Base-by-base conservation (phyloP, 2,888 invertebrate species). In the Caenorhabditis angaria region DNA sequence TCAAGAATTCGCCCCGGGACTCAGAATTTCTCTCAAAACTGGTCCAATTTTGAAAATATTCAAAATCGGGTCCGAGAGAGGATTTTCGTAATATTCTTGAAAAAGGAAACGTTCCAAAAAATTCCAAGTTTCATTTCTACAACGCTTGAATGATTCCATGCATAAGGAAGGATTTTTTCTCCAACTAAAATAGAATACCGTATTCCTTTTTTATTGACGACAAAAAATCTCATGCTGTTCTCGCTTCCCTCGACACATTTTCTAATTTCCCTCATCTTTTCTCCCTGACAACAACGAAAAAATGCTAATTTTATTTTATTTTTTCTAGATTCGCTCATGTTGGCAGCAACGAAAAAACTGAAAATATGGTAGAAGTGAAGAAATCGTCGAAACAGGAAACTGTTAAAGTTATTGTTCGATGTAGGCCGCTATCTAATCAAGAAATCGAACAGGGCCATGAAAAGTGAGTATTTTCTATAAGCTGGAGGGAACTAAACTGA, bases 361-460 rank as follows among this genome's bases (percentile, higher is more conserved):
- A n/a, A 27, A 63, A 53, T 41, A 73, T 69, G 73, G 73, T 73
- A 35, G 73, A 73, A 18, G 27, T 62, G 3, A 68, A 65, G 25
- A 73, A 57, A 18, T 54, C n/a, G n/a, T n/a, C 65, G 18, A 56
- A 64, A 64, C 61, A 64, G 58, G 79, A 79, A 51, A 57, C 75
- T 20, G 77, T 79, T 0, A 71, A 73, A 29, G 97, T 99, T 77
- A 93, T 97, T 80, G 97, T 99, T 65, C 91, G 99, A 88, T 96
- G 97, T 90, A 92, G 99, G 64, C 99, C 99, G 48, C 92, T 99
- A 90, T 94, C 93, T 83, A 92, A 93, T 80, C 93, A 92, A 83
- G 99, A 99, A 90, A 91, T 91, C 47, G 89, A 90, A 47, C 91
- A 92, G 85, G 93, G 93, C 25, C 92, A 92, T 89, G 56, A 66